These are phyloP conservation scores for Netelia virgata DNA, from an alignment of 2,888 invertebrate species.

Conservation along the genomic window DNA sequence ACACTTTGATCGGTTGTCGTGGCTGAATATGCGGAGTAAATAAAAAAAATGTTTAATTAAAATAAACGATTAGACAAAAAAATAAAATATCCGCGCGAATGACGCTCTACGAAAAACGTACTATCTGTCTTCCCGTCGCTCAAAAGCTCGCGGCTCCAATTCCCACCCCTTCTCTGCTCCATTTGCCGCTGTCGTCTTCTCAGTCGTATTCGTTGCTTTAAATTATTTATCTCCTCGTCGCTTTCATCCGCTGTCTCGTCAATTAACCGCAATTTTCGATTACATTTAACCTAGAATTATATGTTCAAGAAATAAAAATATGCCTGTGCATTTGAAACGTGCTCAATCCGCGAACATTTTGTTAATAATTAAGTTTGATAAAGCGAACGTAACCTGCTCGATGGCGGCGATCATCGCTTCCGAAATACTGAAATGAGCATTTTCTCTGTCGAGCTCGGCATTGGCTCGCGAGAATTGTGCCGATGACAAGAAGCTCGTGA, in stretches of 20 bases:
- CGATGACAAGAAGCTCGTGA: conserved; percentile 90
- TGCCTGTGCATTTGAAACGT: no score
- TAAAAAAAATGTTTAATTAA: not conserved
- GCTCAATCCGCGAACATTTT: no score
- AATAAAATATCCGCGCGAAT: not conserved
- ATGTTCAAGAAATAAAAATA: not conserved
- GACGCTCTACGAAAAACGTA: conserved; percentile 75
- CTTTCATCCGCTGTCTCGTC: conserved; percentile 87
- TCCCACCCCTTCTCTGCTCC: conserved; percentile 80
- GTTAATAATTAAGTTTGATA: not conserved
- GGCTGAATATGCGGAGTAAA: conserved; percentile 73
- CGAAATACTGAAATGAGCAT: conserved; percentile 94
- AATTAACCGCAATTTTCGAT: conserved; percentile 85
- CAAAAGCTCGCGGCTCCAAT: conserved; percentile 80
- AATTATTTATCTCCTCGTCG: conserved; percentile 89
- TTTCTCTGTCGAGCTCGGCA: conserved; percentile 93
- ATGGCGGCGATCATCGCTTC: conserved; percentile 94
- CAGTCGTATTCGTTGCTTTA: conserved; percentile 88
- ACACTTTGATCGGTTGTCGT: conserved; percentile 86
- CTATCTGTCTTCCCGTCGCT: conserved; percentile 86
- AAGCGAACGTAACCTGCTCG: conserved; percentile 86
- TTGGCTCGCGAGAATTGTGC: conserved; percentile 90
- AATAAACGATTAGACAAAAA: not conserved
- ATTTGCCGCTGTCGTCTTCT: conserved; percentile 86
- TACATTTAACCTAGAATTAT: conserved; percentile 86